These are phyloP conservation scores for Diplazon laetatorius DNA, from an alignment of 2,888 invertebrate genomes.

Conservation along the genomic window DNA sequence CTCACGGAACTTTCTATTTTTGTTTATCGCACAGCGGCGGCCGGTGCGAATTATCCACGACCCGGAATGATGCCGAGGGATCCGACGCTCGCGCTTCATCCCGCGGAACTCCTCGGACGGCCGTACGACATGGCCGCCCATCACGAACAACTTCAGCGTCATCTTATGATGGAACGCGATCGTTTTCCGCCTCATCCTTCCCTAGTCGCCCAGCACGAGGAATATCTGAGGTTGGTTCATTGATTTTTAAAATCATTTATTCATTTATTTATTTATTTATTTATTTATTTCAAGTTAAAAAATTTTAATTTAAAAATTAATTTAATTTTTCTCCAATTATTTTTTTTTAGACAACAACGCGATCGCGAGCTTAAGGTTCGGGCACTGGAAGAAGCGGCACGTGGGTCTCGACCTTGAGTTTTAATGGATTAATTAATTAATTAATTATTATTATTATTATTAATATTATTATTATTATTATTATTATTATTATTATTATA, in stretches of 20 bases:
- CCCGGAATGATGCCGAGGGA: slow-evolving; percentile 86
- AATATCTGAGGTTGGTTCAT: slow-evolving; percentile 85
- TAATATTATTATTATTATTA: slow-evolving; percentile 54
- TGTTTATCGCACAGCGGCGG: slow-evolving; percentile 80
- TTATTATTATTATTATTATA: slow-evolving; percentile 58
- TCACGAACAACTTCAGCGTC: slow-evolving; percentile 93
- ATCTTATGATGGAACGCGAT: slow-evolving; percentile 92
- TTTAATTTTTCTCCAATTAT: slow-evolving; percentile 10
- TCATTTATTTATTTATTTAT: too few species aligned
- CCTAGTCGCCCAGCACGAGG: slow-evolving; percentile 87
- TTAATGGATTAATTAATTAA: slow-evolving; percentile 70
- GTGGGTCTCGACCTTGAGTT: slow-evolving; percentile 86
- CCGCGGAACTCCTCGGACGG: slow-evolving; percentile 90
- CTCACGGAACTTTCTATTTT: slow-evolving; percentile 56
- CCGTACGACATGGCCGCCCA: slow-evolving; percentile 91
- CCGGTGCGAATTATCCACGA: slow-evolving; percentile 85
- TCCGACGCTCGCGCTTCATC: slow-evolving; percentile 87
- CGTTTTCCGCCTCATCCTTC: slow-evolving; percentile 86
- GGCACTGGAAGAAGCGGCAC: slow-evolving; percentile 92
- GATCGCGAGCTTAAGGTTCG: slow-evolving; percentile 93
- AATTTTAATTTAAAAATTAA: not conserved
- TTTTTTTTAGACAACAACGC: slow-evolving; percentile 89
- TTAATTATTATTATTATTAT: slow-evolving; percentile 62
- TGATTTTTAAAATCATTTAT: not conserved
- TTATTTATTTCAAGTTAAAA: slow-evolving; percentile 72